Evolutionary conservation across 1,140 invertebrate genomes (phyloP).

Genomic region (Drosophila prosaltans): DNA sequence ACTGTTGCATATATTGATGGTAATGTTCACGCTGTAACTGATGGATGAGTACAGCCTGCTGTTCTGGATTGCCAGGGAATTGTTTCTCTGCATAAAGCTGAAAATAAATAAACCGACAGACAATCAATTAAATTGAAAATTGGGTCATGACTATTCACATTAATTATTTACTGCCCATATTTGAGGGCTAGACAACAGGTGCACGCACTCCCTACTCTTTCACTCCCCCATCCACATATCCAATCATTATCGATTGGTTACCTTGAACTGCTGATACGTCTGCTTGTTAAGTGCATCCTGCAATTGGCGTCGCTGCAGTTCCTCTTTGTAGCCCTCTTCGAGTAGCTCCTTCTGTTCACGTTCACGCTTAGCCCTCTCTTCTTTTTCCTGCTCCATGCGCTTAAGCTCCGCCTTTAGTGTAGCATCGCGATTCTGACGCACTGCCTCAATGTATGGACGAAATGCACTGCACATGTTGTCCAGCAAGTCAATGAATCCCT

Average conservation of each 20-base stretch:
- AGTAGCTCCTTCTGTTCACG: conserved; percentile 85
- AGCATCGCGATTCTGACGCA: conserved; percentile 93
- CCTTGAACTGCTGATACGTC: conserved; percentile 96
- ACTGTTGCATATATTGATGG: conserved; percentile 98
- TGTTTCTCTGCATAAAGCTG: conserved; percentile 96
- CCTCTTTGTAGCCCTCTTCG: conserved; percentile 86
- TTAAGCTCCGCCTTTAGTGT: conserved; percentile 83
- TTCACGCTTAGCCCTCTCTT: conserved; percentile 82
- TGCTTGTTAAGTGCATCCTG: conserved; percentile 98
- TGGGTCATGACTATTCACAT: conserved; percentile 53
- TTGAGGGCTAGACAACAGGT: conserved; percentile 85
- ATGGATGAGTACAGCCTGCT: conserved; percentile 95
- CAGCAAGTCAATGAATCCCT: conserved; percentile 94
- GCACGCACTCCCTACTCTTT: conserved; percentile 11
- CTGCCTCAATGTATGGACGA: conserved; percentile 95
- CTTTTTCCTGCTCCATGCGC: conserved; percentile 84
- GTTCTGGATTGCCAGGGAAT: conserved; percentile 94
- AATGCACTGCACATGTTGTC: conserved; percentile 94
- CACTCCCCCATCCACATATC: too few species aligned
- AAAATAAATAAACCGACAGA: conserved; percentile 1
- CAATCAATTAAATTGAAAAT: conserved; percentile 19
- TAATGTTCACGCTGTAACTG: conserved; percentile 99
- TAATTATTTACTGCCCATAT: background rate
- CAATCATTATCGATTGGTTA: conserved; percentile 50
- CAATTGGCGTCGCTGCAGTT: conserved; percentile 90